Evolutionary conservation across 1,140 invertebrate genomes (phyloP).

Genomic region (Meloidogyne chitwoodi): DNA sequence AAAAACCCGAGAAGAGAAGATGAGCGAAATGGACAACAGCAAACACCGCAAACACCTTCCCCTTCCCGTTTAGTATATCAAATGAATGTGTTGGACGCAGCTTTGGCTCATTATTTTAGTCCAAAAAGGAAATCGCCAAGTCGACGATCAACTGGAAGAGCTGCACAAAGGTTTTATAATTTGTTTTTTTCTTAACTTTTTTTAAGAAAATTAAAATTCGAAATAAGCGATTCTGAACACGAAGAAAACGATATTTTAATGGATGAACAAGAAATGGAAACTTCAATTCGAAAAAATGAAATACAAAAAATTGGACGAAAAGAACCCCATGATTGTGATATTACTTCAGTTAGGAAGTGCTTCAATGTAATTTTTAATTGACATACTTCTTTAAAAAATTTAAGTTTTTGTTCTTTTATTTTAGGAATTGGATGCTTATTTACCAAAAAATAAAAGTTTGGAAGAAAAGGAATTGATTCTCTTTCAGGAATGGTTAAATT

Average conservation of each 20-base stretch:
- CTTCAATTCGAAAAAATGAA: neutral
- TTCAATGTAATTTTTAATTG: neutral
- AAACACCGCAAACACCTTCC: neutral
- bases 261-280: neutral
- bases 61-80: constrained; percentile 12
- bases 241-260: neutral
- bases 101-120: constrained; percentile 17
- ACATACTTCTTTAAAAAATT: too few relatives aligned
- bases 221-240: constrained; percentile 8
- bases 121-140: constrained; percentile 21
- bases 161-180: neutral
- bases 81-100: constrained; percentile 10
- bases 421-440: constrained; percentile 15
- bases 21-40: neutral
- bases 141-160: neutral
- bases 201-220: constrained; percentile 12
- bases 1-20: constrained; percentile 11
- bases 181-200: neutral
- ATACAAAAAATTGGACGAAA: neutral
- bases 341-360: constrained; percentile 3
- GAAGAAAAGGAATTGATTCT: neutral
- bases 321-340: neutral
- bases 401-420: neutral
- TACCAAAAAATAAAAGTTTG: neutral
- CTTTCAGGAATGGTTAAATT: constrained; percentile 10